Conservation (phyloP, 2,113 vertebrate species). For the Callionymus lyra region DNA sequence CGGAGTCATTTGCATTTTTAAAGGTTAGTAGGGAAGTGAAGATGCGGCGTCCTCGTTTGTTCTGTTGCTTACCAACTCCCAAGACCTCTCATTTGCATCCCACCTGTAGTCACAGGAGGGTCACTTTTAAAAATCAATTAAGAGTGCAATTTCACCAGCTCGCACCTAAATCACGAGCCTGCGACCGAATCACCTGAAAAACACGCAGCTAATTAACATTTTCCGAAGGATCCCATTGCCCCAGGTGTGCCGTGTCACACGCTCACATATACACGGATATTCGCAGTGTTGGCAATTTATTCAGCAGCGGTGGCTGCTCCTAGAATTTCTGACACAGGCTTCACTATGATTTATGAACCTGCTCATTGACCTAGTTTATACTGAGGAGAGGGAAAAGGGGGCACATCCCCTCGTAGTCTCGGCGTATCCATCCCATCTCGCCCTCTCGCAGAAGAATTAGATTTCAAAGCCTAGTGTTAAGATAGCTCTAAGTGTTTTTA, state of each 20-base stretch:
- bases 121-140: slow-evolving; percentile 28
- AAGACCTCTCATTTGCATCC: neutral
- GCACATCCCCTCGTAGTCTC: slow-evolving; percentile 32
- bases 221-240: slow-evolving; percentile 45
- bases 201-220: slow-evolving; percentile 61
- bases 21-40: slow-evolving; percentile 40
- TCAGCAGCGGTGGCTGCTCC: slow-evolving; percentile 48
- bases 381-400: slow-evolving; percentile 47
- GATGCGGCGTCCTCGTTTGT: neutral
- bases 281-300: slow-evolving; percentile 59
- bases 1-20: slow-evolving; percentile 60
- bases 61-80: neutral
- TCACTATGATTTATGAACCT: slow-evolving; percentile 72
- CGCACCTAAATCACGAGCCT: slow-evolving; percentile 10
- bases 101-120: neutral
- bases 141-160: slow-evolving; percentile 26
- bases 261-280: slow-evolving; percentile 47
- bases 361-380: slow-evolving; percentile 73
- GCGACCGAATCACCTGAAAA: slow-evolving; percentile 43
- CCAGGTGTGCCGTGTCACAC: slow-evolving; percentile 61
- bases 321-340: slow-evolving; percentile 56
- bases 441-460: slow-evolving; percentile 23
- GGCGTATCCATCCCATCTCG: slow-evolving; percentile 19
- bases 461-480: slow-evolving; percentile 23
- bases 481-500: slow-evolving; percentile 9